phyloP scores from a whole-genome alignment of 2,888 invertebrate genomes.

The Cephus runcator region DNA sequence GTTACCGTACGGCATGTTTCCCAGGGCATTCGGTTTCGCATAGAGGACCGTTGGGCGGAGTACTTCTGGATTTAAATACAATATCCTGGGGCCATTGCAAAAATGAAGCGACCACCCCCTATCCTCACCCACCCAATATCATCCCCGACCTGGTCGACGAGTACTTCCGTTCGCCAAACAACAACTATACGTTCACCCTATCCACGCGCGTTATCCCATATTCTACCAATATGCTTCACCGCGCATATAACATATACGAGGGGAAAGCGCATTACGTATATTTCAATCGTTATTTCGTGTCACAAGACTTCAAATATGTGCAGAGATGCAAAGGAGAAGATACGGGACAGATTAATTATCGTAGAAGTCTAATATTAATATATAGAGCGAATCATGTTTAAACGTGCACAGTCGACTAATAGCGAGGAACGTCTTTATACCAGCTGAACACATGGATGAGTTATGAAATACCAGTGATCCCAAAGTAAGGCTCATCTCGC shows the following conservation, averaged over 20 bases:
- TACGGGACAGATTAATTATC: neutral
- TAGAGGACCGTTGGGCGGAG: constrained; percentile 11
- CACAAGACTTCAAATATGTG: neutral
- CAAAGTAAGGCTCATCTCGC: too few relatives aligned
- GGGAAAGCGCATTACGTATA: neutral
- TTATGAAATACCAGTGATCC: too few relatives aligned
- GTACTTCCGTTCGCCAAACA: constrained; percentile 37
- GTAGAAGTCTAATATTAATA: neutral
- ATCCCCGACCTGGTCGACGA: constrained; percentile 5
- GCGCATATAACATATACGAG: neutral
- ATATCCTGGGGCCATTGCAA: constrained; percentile 44
- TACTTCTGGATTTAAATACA: constrained; percentile 46
- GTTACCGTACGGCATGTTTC: constrained; percentile 44
- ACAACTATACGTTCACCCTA: constrained; percentile 35
- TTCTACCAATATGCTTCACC: constrained; percentile 11
- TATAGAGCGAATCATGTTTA: neutral
- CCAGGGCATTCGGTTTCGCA: constrained; percentile 30
- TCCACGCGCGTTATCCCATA: constrained; percentile 36
- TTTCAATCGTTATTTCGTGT: neutral
- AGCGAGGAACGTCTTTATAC: neutral
- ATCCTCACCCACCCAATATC: constrained; percentile 6
- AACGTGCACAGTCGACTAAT: neutral
- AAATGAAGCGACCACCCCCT: constrained; percentile 30
- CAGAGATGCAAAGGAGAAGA: neutral
- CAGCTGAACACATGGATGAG: too few relatives aligned